Percentiles rank a stretch among this genome's conserved stretches.
Conservation (phyloP, 1,140 invertebrate species). For the Drosophila subpulchrella region DNA sequence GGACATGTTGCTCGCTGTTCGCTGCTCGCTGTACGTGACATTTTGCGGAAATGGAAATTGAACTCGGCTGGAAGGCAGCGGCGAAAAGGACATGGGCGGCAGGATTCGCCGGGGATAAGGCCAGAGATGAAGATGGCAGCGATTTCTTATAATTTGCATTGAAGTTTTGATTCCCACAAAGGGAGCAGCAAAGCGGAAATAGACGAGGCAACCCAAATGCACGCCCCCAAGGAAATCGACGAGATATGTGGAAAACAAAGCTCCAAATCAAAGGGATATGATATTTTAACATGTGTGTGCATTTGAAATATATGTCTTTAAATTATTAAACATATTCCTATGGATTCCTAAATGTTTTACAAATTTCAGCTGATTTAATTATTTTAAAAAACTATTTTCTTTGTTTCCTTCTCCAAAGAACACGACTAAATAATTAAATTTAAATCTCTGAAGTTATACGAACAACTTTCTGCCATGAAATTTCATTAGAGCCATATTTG, state of each 20-base stretch:
- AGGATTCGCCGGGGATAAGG: slow-evolving; percentile 6
- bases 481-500: neutral
- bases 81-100: slow-evolving; percentile 1
- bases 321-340: no score
- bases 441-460: neutral
- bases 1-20: slow-evolving; percentile 52
- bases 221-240: slow-evolving; percentile 16
- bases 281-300: no score
- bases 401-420: no score
- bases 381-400: no score
- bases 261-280: slow-evolving; percentile 7
- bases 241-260: slow-evolving; percentile 6
- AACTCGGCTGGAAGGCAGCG: slow-evolving; percentile 11
- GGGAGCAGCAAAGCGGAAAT: slow-evolving; percentile 14
- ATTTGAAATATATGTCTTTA: no score
- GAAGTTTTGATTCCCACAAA: slow-evolving; percentile 53
- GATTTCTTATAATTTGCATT: slow-evolving; percentile 46
- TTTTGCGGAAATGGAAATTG: slow-evolving; percentile 59
- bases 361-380: no score
- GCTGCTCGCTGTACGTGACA: slow-evolving; percentile 63
- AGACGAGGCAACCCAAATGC: slow-evolving; percentile 6
- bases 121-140: slow-evolving; percentile 23
- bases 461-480: neutral
- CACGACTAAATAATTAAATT: slow-evolving; percentile 4
- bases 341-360: no score